These are phyloP conservation scores for Laticauda laticaudata DNA, from an alignment of 2,113 vertebrate genomes.

Conservation along the genomic window DNA sequence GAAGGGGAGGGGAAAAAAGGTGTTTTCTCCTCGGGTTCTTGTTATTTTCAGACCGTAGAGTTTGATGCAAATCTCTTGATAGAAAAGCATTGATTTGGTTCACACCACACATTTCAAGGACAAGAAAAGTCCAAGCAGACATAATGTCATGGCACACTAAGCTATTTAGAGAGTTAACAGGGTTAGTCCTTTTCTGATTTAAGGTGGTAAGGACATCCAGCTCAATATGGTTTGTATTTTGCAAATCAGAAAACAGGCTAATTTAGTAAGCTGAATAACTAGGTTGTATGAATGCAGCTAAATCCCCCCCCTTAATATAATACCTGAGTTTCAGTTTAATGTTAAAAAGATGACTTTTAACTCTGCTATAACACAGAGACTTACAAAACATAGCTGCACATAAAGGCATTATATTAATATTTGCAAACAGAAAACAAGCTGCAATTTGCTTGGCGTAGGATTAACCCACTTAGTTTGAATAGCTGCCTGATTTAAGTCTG, in stretches of 20 bases:
- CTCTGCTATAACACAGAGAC: background rate
- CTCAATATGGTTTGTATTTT: background rate
- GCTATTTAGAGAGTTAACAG: background rate
- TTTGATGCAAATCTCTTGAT: background rate
- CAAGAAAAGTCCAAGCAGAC: background rate
- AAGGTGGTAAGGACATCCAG: background rate
- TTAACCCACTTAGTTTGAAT: background rate
- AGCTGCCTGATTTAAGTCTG: background rate
- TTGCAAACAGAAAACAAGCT: background rate
- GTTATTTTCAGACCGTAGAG: background rate
- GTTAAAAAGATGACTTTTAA: background rate
- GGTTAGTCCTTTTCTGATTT: background rate
- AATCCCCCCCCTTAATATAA: background rate
- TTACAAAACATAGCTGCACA: background rate
- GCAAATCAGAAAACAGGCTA: background rate
- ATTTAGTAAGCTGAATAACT: background rate
- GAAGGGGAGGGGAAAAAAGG: background rate
- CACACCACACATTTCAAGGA: background rate
- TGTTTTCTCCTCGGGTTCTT: background rate
- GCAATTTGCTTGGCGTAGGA: background rate
- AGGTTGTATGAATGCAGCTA: background rate
- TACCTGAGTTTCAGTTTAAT: background rate
- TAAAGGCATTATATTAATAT: background rate
- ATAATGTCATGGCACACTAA: background rate
- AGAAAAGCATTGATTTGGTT: background rate